A percentile compares a stretch with the other conserved stretches of the same genome.
Conservation (phyloP, 2,797 vertebrate genomes). For the Kryptolebias ocellatus region DNA sequence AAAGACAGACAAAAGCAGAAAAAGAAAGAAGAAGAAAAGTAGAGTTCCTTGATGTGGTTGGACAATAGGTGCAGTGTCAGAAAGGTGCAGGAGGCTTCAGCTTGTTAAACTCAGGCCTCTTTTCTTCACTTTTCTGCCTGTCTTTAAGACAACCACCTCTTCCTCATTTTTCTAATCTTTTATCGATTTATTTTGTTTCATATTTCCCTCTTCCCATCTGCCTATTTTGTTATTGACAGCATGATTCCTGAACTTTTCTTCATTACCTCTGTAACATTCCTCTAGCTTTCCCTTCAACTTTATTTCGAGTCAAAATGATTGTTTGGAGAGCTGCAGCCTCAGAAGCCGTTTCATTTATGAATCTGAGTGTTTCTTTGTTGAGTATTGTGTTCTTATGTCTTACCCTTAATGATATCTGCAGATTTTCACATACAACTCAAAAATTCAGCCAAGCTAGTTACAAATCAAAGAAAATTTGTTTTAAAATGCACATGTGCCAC, state of each 20-base stretch:
- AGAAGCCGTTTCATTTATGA: not conserved
- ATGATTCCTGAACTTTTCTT: not conserved
- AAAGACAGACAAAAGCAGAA: constrained; percentile 2
- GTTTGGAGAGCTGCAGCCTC: not conserved
- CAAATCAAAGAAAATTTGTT: too few relatives aligned
- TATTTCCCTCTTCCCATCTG: not conserved
- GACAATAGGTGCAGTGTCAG: not conserved
- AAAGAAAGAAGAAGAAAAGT: not conserved
- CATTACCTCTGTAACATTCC: not conserved
- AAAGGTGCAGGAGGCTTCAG: not conserved
- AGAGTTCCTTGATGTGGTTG: not conserved
- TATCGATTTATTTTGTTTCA: not conserved
- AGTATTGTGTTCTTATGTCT: too few relatives aligned
- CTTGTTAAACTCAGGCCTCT: not conserved
- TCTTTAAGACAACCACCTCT: not conserved
- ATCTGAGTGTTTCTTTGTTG: not conserved
- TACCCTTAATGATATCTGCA: too few relatives aligned
- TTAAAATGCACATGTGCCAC: too few relatives aligned
- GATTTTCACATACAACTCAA: too few relatives aligned
- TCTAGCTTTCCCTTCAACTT: too few relatives aligned
- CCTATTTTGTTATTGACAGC: not conserved
- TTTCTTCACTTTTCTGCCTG: not conserved
- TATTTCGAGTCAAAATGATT: not conserved
- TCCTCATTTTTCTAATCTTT: not conserved
- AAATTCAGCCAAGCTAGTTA: too few relatives aligned